These are phyloP conservation scores for Brachionus angularis DNA, from an alignment of 1,140 invertebrate species.

Conservation along the genomic window DNA sequence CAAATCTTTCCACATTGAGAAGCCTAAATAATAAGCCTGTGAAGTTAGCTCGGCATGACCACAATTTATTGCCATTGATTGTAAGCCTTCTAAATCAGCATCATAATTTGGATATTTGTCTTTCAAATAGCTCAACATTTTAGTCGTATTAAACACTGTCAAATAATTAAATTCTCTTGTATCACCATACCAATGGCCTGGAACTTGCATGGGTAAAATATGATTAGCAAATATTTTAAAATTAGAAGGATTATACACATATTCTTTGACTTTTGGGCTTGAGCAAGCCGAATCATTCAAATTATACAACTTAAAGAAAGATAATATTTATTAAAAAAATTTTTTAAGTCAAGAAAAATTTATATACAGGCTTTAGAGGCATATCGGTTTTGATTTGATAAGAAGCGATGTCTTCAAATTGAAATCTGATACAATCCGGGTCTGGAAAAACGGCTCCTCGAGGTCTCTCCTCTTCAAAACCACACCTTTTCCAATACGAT, in stretches of 20 bases:
- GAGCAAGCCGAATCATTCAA: not conserved
- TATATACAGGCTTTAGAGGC: slow-evolving; percentile 4
- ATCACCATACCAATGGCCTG: slow-evolving; percentile 42
- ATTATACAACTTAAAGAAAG: not conserved
- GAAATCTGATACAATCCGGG: slow-evolving; percentile 9
- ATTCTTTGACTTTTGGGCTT: not conserved
- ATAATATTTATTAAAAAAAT: not conserved
- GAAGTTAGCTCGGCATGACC: slow-evolving; percentile 36
- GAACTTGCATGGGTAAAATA: slow-evolving; percentile 40
- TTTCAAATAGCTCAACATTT: slow-evolving; percentile 1
- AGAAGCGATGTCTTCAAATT: slow-evolving; percentile 28
- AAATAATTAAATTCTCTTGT: slow-evolving; percentile 32
- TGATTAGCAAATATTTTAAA: slow-evolving; percentile 40
- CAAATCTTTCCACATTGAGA: slow-evolving; percentile 43
- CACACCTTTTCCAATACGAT: slow-evolving; percentile 32
- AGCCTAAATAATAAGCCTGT: slow-evolving; percentile 37
- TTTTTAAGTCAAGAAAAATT: not conserved
- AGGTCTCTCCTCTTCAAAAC: slow-evolving; percentile 1
- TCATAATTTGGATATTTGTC: not conserved
- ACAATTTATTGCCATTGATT: slow-evolving; percentile 1
- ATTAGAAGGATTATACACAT: not conserved
- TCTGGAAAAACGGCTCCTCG: slow-evolving; percentile 7
- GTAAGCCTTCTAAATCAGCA: slow-evolving; percentile 4
- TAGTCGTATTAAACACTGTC: slow-evolving; percentile 2
- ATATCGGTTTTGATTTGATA: slow-evolving; percentile 26